These are phyloP conservation scores for Heliconius melpomene DNA, from an alignment of 1,140 invertebrate genomes.

Conservation along the genomic window DNA sequence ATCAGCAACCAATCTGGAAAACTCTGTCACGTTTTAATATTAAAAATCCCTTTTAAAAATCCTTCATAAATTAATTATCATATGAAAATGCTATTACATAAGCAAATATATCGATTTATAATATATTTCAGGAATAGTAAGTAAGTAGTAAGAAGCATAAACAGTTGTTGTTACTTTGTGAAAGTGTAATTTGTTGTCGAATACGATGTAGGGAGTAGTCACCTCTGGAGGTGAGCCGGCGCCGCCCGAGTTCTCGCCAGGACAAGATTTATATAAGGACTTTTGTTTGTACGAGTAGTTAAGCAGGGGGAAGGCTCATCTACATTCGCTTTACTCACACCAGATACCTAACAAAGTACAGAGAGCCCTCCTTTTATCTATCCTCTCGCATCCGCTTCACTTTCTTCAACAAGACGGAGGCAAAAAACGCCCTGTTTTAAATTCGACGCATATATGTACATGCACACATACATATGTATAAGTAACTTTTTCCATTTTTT, in stretches of 20 bases:
- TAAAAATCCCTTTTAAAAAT: not conserved
- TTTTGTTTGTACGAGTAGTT: conserved; percentile 81
- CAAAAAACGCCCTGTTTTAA: conserved; percentile 74
- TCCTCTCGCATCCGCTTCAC: conserved; percentile 72
- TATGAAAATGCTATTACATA: not conserved
- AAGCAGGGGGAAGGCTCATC: conserved; percentile 77
- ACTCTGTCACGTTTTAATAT: no score
- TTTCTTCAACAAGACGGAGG: conserved; percentile 69
- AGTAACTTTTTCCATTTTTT: conserved; percentile 70
- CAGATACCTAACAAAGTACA: conserved; percentile 73
- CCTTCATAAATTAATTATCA: not conserved
- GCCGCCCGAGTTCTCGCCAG: conserved; percentile 69
- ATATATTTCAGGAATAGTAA: conserved; percentile 16
- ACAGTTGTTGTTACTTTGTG: conserved; percentile 19
- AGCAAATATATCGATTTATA: conserved; percentile 13
- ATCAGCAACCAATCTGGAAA: no score
- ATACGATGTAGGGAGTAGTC: conserved; percentile 58
- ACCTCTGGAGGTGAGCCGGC: conserved; percentile 67
- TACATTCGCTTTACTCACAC: conserved; percentile 75
- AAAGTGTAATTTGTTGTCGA: conserved; percentile 50
- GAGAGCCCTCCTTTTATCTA: conserved; percentile 70
- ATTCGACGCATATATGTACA: conserved; percentile 57
- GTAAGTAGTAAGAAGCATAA: conserved; percentile 12
- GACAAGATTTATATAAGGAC: conserved; percentile 82
- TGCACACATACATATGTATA: conserved; percentile 53